Base-by-base conservation (phyloP, 2,888 invertebrate genomes). In the Calephelis perditalis region DNA sequence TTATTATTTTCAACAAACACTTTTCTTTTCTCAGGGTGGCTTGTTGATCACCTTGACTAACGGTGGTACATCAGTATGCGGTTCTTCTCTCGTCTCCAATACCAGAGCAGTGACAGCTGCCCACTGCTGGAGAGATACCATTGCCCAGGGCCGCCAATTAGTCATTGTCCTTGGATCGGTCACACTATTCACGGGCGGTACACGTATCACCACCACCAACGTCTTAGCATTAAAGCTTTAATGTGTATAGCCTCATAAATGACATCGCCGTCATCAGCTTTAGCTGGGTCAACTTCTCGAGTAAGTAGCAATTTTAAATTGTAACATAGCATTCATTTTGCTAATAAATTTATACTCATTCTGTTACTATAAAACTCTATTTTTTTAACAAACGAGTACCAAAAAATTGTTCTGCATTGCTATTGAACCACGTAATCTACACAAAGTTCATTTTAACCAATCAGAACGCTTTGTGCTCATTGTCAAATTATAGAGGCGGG, bases 121-220 rank as follows among this genome's bases (percentile, higher is more conserved):
- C 0, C 65, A 81, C 66, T 81, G 79, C 70, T 79, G 80, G 81
- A 66, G 66, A 49, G 71, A 76, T 64, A 68, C 73, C 5, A 61
- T 67, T 40, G 67, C 60, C 59, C 75, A 75, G 57, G 82, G 78
- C 26, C 68, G 71, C 8, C 71, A 71, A 58, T 73, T 76, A 26
- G 26, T 26, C 26, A 26, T 26, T 26, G 26, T 26, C 26, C 26
- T 26, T 26, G 26, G 26, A 26, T 26, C 26, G 26, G 26, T 26
- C 26, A 26, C 26, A 26, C 26, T 26, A 26, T 26, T 26, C 26
- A 3, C 26, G 26, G 26, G 26, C 26, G 26, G 26, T 26, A 26
- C 26, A 1, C 26, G 26, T 26, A 26, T 26, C 60, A 65, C 56
- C 61, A 76, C 76, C 49, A 62, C 58, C 54, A 59, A 64, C n/a